Conservation (phyloP, 2,888 invertebrate species). For the Drosophila anomalipes region DNA sequence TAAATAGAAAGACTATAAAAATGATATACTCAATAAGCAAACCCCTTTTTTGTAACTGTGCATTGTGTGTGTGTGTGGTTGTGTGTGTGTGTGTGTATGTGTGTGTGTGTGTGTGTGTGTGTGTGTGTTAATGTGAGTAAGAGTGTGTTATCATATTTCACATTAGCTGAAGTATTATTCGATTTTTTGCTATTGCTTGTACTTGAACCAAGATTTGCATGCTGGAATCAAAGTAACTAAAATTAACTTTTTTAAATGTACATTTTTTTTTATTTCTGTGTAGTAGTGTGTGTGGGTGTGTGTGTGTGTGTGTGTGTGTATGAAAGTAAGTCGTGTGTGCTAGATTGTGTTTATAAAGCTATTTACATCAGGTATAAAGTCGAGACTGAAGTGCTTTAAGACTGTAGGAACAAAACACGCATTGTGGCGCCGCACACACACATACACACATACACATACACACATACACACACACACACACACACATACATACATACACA, state of each 20-base stretch:
- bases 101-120: background rate
- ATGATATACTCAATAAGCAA: background rate
- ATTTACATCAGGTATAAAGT: conserved; percentile 34
- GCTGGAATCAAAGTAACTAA: background rate
- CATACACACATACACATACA: background rate
- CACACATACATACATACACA: background rate
- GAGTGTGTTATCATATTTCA: background rate
- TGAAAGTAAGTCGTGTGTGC: background rate
- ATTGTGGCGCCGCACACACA: conserved; percentile 5
- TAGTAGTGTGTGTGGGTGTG: background rate
- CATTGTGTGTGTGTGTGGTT: background rate
- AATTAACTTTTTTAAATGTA: background rate
- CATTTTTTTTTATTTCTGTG: background rate
- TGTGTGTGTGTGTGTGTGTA: background rate
- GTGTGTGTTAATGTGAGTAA: background rate
- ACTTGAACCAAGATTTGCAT: background rate
- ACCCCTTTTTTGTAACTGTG: background rate
- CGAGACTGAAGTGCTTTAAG: conserved; percentile 36
- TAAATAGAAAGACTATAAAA: background rate
- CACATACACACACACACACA: background rate
- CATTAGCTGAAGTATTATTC: background rate
- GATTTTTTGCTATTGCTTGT: background rate
- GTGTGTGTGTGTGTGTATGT: background rate
- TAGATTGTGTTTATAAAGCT: conserved; percentile 17
- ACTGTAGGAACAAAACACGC: conserved; percentile 1